phyloP scores from a whole-genome alignment of 2,113 vertebrate genomes.

The Etheostoma spectabile region DNA sequence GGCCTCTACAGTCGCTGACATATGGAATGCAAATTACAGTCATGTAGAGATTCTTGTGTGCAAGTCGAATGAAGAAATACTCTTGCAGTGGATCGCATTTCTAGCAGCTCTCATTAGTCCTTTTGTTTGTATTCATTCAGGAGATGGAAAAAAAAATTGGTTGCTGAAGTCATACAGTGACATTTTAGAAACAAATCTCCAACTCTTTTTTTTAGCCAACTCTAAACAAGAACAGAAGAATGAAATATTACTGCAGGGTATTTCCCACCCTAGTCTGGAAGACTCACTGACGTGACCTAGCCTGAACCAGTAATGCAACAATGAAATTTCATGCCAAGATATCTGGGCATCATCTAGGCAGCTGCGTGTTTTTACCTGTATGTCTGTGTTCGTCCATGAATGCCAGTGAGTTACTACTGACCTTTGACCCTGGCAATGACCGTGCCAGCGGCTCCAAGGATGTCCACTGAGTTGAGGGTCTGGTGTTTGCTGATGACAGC shows the following conservation, averaged over 20 bases:
- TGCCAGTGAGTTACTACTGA: constrained; percentile 75
- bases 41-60: constrained; percentile 51
- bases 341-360: constrained; percentile 12
- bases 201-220: neutral
- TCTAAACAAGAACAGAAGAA: constrained; percentile 14
- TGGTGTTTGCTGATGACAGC: constrained; percentile 93
- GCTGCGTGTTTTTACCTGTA: constrained; percentile 1
- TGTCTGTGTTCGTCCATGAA: constrained; percentile 6
- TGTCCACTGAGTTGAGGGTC: constrained; percentile 93
- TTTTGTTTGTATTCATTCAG: constrained; percentile 43
- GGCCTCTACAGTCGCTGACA: constrained; percentile 20
- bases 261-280: constrained; percentile 17
- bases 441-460: constrained; percentile 93
- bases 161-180: constrained; percentile 24
- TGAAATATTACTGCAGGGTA: constrained; percentile 22
- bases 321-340: constrained; percentile 10
- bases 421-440: constrained; percentile 98
- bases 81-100: constrained; percentile 42
- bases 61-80: constrained; percentile 52
- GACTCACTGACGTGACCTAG: neutral
- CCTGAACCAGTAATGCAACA: constrained; percentile 8
- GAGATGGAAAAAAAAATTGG: constrained; percentile 13
- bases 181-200: constrained; percentile 40
- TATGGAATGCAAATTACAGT: constrained; percentile 58
- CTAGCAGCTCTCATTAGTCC: constrained; percentile 28